phyloP scores from a whole-genome alignment of 2,113 vertebrate species.

The Melanocharis versteri region DNA sequence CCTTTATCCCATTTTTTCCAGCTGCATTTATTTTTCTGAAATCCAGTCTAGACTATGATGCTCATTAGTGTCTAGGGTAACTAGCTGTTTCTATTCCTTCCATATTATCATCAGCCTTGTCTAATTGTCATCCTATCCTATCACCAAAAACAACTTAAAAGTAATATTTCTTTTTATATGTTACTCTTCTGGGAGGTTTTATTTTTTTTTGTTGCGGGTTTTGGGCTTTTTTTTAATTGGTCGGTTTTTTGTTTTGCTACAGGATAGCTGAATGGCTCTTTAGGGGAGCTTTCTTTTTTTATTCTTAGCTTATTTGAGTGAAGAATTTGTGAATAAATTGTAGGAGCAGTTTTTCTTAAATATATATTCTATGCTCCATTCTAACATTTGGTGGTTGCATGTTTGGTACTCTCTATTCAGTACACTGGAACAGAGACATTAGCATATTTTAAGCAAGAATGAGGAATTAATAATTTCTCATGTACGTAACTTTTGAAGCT shows the following conservation, averaged over 20 bases:
- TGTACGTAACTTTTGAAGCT: background rate
- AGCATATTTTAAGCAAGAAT: background rate
- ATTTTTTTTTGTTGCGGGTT: background rate
- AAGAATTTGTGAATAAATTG: background rate
- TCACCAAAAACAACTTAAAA: constrained; percentile 37
- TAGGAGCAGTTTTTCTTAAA: background rate
- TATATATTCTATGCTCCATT: background rate
- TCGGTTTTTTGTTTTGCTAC: background rate
- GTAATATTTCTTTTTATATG: background rate
- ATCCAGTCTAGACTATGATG: background rate
- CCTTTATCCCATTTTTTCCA: background rate
- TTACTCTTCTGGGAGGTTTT: background rate
- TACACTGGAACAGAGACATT: background rate
- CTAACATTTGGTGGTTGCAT: background rate
- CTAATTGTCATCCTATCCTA: background rate
- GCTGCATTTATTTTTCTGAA: background rate
- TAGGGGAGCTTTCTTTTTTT: background rate
- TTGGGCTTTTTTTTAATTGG: background rate
- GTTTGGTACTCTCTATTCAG: background rate
- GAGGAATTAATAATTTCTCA: background rate
- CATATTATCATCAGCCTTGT: background rate
- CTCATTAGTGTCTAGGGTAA: background rate
- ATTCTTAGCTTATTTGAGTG: background rate
- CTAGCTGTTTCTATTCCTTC: background rate
- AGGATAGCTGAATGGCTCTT: background rate